Evolutionary conservation across 2,797 vertebrate species (phyloP), one percentile per base, ranked within the genome.

Genomic region (Geotrypetes seraphini): DNA sequence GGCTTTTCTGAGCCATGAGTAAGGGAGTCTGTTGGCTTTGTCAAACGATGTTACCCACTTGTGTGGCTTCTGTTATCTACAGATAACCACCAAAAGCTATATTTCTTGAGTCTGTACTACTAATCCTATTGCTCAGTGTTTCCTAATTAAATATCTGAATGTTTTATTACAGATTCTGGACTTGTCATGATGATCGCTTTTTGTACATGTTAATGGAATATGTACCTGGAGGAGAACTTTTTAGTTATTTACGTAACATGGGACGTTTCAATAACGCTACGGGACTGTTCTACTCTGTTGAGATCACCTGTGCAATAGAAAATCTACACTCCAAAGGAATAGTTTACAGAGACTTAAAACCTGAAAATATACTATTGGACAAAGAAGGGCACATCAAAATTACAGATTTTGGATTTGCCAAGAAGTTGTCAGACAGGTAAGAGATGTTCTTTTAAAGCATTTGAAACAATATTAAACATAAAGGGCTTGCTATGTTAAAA

Each of bases 141-240:
- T 8, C 19, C n/a, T 19, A 39, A 1, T 47, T 40, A 44, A 1
- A 39, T 22, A 3, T 13, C 12, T 39, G n/a, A 2, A 9, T 35
- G 39, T 31, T 16, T 28, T 11, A 1, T 44, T 51, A 3, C 71
- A 98, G 93, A 60, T 90, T 90, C 52, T 97, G 95, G 95, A 98
- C 95, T 2, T 78, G 89, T 43, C 95, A 98, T 0, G 94, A 98
- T 23, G 88, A 91, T 5, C 78, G 83, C 3, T 92, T 92, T 54
- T 80, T 97, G 3, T 98, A 98, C 66, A 94, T 98, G 94, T 65
- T 98, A 30, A 87, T 98, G 91, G 92, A 98, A 55, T 97, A 89
- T 3, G 88, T 95, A 19, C 88, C 93, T 0, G 95, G 95, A 5
- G 94, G 94, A 1, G 94, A 97, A 69, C 86, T 98, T 5, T 98